A percentile compares a stretch with the other conserved stretches of the same genome.
These are phyloP conservation scores for Apolygus lucorum DNA, from an alignment of 1,140 invertebrate genomes.

Conservation along the genomic window DNA sequence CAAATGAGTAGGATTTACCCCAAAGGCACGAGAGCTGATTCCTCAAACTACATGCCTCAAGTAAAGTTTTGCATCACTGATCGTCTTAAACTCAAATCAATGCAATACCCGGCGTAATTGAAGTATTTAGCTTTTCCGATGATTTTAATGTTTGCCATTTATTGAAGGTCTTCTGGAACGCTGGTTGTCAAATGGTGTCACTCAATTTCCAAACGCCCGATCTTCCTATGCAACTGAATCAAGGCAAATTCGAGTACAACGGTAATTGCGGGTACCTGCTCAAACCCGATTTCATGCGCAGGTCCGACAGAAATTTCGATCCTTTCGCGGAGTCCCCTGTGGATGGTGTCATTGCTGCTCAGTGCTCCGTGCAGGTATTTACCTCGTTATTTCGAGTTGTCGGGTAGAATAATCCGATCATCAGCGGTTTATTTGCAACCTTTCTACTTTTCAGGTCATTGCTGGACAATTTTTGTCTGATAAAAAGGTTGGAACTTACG, in stretches of 20 bases:
- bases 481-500: slow-evolving; percentile 97
- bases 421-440: slow-evolving; percentile 32
- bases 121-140: background rate
- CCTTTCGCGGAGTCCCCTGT: slow-evolving; percentile 98
- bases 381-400: too few relatives aligned
- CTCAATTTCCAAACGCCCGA: slow-evolving; percentile 99
- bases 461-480: slow-evolving; percentile 99
- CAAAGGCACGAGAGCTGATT: slow-evolving; percentile 95
- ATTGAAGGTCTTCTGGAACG: slow-evolving; percentile 79
- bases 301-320: slow-evolving; percentile 92
- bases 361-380: slow-evolving; percentile 87
- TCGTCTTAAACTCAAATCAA: too few relatives aligned
- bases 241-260: slow-evolving; percentile 99
- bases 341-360: slow-evolving; percentile 97
- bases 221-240: slow-evolving; percentile 98
- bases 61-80: slow-evolving; percentile 43
- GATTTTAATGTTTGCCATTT: background rate
- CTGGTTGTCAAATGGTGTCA: slow-evolving; percentile 94
- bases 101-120: too few relatives aligned
- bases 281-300: slow-evolving; percentile 98
- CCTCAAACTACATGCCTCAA: slow-evolving; percentile 99
- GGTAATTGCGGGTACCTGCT: slow-evolving; percentile 92
- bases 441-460: slow-evolving; percentile 63
- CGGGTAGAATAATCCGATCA: too few relatives aligned
- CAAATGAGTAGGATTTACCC: slow-evolving; percentile 99